Conservation (phyloP, 2,113 vertebrate genomes). For the Steatornis caripensis region DNA sequence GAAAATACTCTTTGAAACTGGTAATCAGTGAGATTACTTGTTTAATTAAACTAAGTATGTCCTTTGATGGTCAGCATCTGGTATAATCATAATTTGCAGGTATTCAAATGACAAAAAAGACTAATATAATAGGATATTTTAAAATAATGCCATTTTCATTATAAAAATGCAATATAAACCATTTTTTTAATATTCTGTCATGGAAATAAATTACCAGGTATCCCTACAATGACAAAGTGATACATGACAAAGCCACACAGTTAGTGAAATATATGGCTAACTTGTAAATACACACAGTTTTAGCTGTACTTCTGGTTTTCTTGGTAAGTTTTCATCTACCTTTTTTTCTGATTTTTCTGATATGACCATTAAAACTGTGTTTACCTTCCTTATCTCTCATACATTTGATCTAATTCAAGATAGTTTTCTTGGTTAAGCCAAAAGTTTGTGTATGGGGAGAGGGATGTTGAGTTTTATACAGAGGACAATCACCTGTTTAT, state of each 20-base stretch:
- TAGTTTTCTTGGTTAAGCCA: not conserved
- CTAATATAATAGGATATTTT: not conserved
- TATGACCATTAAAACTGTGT: not conserved
- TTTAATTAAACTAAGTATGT: not conserved
- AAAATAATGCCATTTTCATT: not conserved
- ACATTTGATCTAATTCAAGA: not conserved
- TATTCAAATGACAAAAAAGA: not conserved
- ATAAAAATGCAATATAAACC: not conserved
- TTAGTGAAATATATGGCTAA: not conserved
- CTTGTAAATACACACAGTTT: not conserved
- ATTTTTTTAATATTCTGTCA: not conserved
- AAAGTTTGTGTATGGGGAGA: not conserved
- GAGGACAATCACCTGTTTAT: not conserved
- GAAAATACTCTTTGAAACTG: not conserved
- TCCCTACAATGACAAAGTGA: not conserved
- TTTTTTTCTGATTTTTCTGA: not conserved
- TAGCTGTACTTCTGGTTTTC: not conserved
- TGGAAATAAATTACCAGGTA: not conserved
- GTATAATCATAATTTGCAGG: not conserved
- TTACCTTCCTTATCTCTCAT: not conserved
- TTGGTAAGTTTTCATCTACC: not conserved
- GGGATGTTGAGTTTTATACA: not conserved
- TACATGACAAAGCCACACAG: fast-evolving
- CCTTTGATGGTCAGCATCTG: not conserved
- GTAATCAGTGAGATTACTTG: not conserved